Conservation (phyloP, 92 coral and sea anemone genomes). For the Heteractis magnifica region DNA sequence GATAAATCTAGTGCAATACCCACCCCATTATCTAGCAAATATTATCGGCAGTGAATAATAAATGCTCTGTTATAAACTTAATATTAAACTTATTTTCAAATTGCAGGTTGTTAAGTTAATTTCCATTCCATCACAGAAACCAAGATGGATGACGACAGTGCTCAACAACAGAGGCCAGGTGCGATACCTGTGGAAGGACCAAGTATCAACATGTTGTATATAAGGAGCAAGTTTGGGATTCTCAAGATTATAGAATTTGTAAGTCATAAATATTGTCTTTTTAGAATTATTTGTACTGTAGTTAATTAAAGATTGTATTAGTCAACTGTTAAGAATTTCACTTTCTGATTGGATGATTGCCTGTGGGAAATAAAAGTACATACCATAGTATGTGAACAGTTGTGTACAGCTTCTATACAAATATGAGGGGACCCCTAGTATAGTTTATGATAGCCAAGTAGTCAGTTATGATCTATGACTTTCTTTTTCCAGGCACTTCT, state of each 20-base stretch:
- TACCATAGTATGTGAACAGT: too few species aligned
- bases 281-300: neutral
- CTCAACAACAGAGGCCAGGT: neutral
- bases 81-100: too few species aligned
- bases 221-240: conserved; percentile 76
- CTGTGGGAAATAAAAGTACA: too few species aligned
- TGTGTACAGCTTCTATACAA: too few species aligned
- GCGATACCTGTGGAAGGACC: neutral
- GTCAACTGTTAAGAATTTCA: neutral
- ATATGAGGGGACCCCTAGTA: too few species aligned
- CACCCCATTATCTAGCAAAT: too few species aligned
- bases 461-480: neutral
- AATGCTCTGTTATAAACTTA: too few species aligned
- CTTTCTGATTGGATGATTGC: too few species aligned
- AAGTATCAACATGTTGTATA: conserved; percentile 55
- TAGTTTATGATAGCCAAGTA: too few species aligned
- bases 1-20: too few species aligned
- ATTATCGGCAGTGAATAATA: too few species aligned
- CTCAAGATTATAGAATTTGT: conserved; percentile 85
- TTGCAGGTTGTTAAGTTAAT: neutral
- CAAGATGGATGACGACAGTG: neutral
- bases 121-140: neutral
- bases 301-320: neutral
- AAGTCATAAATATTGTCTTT: conserved; percentile 25
- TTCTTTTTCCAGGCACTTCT: conserved; percentile 50